phyloP scores from a whole-genome alignment of 1,140 invertebrate genomes.

The Drosophila carrolli region DNA sequence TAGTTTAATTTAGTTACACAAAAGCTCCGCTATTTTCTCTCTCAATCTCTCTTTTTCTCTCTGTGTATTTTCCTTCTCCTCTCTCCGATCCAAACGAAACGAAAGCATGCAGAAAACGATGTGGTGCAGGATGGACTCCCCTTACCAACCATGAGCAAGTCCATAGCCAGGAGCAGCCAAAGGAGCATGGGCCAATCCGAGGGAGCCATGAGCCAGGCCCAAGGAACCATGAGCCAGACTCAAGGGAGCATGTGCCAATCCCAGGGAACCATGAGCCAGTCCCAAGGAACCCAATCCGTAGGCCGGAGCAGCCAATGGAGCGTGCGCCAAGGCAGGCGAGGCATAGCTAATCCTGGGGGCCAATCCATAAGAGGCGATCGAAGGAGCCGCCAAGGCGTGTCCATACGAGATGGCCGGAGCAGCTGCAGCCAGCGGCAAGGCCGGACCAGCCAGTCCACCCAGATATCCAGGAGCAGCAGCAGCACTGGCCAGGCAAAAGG shows the following conservation, averaged over 20 bases:
- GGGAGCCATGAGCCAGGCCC: conserved; percentile 57
- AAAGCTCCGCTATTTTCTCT: background rate
- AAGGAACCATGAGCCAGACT: conserved; percentile 46
- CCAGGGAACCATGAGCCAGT: conserved; percentile 29
- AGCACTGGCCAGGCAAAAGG: conserved; percentile 67
- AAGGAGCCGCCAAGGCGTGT: conserved; percentile 46
- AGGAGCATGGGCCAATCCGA: conserved; percentile 59
- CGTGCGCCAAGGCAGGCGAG: conserved; percentile 49
- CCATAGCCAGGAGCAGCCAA: conserved; percentile 26
- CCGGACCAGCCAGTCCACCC: conserved; percentile 46
- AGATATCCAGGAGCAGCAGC: conserved; percentile 75
- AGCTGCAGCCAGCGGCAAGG: conserved; percentile 37
- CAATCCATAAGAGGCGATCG: conserved; percentile 53
- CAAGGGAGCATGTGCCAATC: conserved; percentile 42
- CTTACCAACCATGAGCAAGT: conserved; percentile 75
- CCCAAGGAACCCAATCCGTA: conserved; percentile 34
- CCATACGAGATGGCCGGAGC: conserved; percentile 51
- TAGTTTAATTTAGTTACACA: conserved; percentile 7
- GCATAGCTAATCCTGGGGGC: conserved; percentile 52
- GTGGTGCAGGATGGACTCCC: background rate
- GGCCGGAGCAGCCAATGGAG: conserved; percentile 27
- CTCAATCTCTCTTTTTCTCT: background rate
- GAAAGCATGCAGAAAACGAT: conserved; percentile 33
- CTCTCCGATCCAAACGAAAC: conserved; percentile 21
- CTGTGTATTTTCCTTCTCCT: conserved; percentile 2